phyloP scores from a whole-genome alignment of 2,113 vertebrate genomes.

The Pelmatolapia mariae region DNA sequence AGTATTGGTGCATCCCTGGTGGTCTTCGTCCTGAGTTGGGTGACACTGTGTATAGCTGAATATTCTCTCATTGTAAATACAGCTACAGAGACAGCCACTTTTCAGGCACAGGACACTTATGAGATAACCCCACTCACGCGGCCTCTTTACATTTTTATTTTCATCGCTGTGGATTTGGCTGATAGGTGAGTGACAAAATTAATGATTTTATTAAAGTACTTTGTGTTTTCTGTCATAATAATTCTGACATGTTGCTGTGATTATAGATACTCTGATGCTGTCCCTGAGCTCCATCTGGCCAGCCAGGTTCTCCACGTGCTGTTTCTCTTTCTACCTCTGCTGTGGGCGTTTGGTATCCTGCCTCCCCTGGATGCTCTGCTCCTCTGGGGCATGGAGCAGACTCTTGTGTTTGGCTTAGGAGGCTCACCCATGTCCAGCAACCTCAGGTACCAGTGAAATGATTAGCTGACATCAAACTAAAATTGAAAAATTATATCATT shows the following conservation, averaged over 20 bases:
- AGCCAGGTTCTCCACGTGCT: constrained; percentile 90
- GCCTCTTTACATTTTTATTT: constrained; percentile 89
- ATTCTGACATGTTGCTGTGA: not conserved
- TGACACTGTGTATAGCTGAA: constrained; percentile 90
- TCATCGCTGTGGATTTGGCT: constrained; percentile 88
- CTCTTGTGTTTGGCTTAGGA: constrained; percentile 88
- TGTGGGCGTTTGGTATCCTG: constrained; percentile 91
- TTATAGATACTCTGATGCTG: constrained; percentile 76
- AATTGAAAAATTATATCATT: not conserved
- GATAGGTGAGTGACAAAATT: constrained; percentile 76
- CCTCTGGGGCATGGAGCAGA: constrained; percentile 93
- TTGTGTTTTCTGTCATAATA: not conserved
- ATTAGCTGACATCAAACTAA: not conserved
- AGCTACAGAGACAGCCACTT: constrained; percentile 90
- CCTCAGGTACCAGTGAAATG: constrained; percentile 66
- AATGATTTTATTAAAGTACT: not conserved
- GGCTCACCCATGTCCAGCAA: constrained; percentile 93
- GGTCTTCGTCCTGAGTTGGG: constrained; percentile 89
- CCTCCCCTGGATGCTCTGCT: constrained; percentile 90
- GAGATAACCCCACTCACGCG: constrained; percentile 92
- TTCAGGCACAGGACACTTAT: constrained; percentile 91
- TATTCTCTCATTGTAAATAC: constrained; percentile 94
- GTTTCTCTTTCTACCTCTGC: constrained; percentile 87
- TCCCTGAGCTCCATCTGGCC: constrained; percentile 80
- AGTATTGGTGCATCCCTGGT: constrained; percentile 75